Percentiles rank a stretch among this genome's conserved stretches.
Conservation (phyloP, 2,888 invertebrate genomes). For the Syritta pipiens region DNA sequence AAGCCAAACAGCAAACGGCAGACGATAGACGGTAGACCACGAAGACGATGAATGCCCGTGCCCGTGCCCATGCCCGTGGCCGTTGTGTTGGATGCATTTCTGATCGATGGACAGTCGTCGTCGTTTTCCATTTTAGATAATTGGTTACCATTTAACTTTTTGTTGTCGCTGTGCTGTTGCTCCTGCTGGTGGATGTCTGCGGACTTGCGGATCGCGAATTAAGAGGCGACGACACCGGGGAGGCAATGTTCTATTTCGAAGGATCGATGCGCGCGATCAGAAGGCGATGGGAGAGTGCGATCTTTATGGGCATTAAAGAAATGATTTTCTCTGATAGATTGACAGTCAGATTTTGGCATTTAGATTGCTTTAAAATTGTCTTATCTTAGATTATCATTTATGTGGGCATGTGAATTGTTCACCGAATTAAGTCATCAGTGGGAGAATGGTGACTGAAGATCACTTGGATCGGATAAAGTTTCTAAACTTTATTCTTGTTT, state of each 20-base stretch:
- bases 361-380: constrained; percentile 38
- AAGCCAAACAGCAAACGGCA: not conserved
- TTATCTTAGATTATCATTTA: constrained; percentile 32
- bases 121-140: constrained; percentile 63
- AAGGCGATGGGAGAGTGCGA: constrained; percentile 34
- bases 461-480: no score
- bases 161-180: constrained; percentile 11
- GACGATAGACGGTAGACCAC: constrained; percentile 13
- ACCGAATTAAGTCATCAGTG: no score
- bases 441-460: no score
- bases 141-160: constrained; percentile 64
- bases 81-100: constrained; percentile 28
- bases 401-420: no score
- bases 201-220: no score
- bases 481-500: no score
- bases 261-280: not conserved
- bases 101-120: constrained; percentile 41
- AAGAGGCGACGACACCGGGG: not conserved
- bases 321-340: constrained; percentile 42
- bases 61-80: no score
- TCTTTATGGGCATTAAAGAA: constrained; percentile 52
- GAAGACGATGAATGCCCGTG: constrained; percentile 4
- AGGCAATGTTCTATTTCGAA: constrained; percentile 25
- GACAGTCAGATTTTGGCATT: constrained; percentile 53
- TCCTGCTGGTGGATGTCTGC: not conserved